Conservation (phyloP, 2,113 vertebrate species). For the Cinclus cinclus region DNA sequence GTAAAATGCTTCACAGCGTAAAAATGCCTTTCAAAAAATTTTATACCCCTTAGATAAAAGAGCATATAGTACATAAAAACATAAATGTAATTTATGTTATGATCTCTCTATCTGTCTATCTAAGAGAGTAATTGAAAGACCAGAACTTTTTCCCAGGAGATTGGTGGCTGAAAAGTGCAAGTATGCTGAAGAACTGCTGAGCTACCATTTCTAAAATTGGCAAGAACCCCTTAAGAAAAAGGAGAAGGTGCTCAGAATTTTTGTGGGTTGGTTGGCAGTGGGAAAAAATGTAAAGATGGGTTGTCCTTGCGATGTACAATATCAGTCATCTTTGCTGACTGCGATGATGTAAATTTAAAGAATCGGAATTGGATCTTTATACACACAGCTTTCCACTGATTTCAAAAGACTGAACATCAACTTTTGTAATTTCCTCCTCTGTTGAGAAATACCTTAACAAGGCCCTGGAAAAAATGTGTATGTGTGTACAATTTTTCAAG, state of each 20-base stretch:
- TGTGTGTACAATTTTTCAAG: neutral
- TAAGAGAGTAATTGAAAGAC: neutral
- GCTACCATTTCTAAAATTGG: neutral
- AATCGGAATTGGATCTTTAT: neutral
- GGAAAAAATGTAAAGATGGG: neutral
- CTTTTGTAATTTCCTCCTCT: neutral
- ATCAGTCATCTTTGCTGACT: neutral
- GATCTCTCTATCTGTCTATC: neutral
- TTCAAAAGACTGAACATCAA: neutral
- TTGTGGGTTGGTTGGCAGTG: neutral
- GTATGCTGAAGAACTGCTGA: neutral
- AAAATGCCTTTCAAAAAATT: neutral
- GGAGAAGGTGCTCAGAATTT: neutral
- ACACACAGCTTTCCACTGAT: neutral
- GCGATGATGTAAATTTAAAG: neutral
- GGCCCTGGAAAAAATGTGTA: neutral
- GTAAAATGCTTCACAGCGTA: neutral
- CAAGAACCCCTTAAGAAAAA: neutral
- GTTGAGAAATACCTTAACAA: neutral
- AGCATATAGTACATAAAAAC: neutral
- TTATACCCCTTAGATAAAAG: neutral
- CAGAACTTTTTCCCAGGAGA: neutral
- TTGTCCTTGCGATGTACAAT: neutral
- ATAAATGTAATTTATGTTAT: neutral
- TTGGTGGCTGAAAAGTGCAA: neutral